Evolutionary conservation across 2,113 vertebrate genomes (phyloP).

Genomic region (Podilymbus podiceps): DNA sequence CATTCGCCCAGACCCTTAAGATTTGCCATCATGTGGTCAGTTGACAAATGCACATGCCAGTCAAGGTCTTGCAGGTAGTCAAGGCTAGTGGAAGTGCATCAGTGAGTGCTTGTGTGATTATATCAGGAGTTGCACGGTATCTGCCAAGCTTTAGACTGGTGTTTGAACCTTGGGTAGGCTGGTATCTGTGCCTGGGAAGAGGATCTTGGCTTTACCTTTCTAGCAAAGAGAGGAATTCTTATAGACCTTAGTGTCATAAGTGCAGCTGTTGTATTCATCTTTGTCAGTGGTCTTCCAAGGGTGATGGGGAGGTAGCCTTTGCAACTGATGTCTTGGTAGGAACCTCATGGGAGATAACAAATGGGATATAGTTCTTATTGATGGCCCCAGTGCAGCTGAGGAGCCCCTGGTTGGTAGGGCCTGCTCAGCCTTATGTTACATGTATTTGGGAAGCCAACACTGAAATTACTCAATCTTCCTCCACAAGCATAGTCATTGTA

Average conservation of each 20-base stretch:
- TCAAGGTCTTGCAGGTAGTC: neutral
- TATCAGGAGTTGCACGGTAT: rapidly evolving
- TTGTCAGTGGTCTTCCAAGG: neutral
- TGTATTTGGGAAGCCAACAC: neutral
- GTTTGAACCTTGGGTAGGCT: neutral
- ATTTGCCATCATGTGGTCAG: neutral
- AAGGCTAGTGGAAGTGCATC: neutral
- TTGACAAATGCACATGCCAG: neutral
- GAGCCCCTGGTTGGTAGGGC: neutral
- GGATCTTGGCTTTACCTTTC: neutral
- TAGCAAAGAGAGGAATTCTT: neutral
- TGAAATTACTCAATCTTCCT: neutral
- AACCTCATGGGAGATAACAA: neutral
- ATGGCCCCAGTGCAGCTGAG: neutral
- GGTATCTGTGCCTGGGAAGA: neutral
- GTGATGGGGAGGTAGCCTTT: neutral
- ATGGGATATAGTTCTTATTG: neutral
- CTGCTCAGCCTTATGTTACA: neutral
- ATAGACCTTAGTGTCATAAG: neutral
- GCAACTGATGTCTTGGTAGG: neutral
- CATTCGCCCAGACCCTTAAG: neutral
- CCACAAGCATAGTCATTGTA: neutral
- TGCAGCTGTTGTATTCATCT: neutral
- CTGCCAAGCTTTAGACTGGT: neutral
- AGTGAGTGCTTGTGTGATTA: neutral